These are phyloP conservation scores for Acleris holmiana DNA, from an alignment of 2,888 invertebrate genomes.

Conservation along the genomic window DNA sequence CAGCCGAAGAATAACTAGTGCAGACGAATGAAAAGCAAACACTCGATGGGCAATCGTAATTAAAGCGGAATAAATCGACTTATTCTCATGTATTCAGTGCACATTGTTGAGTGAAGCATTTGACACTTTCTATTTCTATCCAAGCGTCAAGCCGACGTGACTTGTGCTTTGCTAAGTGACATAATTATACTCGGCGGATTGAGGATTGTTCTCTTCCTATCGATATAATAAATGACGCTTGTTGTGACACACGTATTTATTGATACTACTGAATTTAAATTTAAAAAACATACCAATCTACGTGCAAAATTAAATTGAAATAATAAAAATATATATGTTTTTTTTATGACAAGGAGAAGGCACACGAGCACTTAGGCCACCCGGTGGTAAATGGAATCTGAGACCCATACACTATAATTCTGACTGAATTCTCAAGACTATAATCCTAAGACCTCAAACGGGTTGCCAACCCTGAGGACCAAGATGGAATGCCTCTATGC, in stretches of 20 bases:
- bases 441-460: too few species aligned
- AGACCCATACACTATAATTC: too few species aligned
- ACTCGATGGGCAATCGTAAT: conserved; percentile 11
- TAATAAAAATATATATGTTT: too few species aligned
- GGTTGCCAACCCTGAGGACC: too few species aligned
- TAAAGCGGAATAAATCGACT: conserved; percentile 39
- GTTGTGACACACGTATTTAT: conserved; percentile 27
- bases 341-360: too few species aligned
- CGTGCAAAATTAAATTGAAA: too few species aligned
- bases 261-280: not conserved
- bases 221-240: conserved; percentile 33
- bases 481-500: too few species aligned
- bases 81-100: conserved; percentile 62
- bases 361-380: too few species aligned
- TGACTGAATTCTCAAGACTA: too few species aligned
- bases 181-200: conserved; percentile 56
- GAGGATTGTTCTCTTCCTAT: conserved; percentile 31
- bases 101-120: conserved; percentile 58
- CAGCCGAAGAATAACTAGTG: conserved; percentile 7
- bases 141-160: conserved; percentile 56
- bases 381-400: too few species aligned
- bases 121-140: conserved; percentile 79
- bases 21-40: conserved; percentile 4
- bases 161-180: conserved; percentile 60
- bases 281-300: not conserved